These are phyloP conservation scores for Cynopterus sphinx DNA, from an alignment of 2,797 vertebrate genomes.

Conservation along the genomic window DNA sequence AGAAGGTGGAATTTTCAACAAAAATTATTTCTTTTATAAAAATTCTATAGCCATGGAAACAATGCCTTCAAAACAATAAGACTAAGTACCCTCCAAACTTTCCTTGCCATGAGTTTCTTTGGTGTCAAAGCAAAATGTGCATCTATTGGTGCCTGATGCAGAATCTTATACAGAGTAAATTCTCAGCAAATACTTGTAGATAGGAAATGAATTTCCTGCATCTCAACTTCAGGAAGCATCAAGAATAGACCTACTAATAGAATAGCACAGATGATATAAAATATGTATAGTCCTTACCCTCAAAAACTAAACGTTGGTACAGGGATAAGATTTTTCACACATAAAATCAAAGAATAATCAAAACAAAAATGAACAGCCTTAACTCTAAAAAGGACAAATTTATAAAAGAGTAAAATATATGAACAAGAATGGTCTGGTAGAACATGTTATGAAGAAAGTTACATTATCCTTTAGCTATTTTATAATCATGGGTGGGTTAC, in stretches of 20 bases:
- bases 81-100: neutral
- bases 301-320: neutral
- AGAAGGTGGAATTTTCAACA: neutral
- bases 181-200: neutral
- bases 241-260: neutral
- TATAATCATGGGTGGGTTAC: neutral
- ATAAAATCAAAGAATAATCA: neutral
- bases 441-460: neutral
- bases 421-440: neutral
- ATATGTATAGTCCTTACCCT: neutral
- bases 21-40: neutral
- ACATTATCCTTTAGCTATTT: neutral
- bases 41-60: neutral
- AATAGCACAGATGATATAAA: neutral
- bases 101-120: neutral
- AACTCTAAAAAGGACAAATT: neutral
- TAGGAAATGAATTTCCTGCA: neutral
- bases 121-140: neutral
- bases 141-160: neutral
- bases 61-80: constrained; percentile 15
- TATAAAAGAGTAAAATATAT: neutral
- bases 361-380: constrained; percentile 5
- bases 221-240: neutral
- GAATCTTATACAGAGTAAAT: neutral
- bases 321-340: neutral